These are phyloP conservation scores for Ptychochromis oligacanthus DNA, from an alignment of 2,113 vertebrate species.

Conservation along the genomic window DNA sequence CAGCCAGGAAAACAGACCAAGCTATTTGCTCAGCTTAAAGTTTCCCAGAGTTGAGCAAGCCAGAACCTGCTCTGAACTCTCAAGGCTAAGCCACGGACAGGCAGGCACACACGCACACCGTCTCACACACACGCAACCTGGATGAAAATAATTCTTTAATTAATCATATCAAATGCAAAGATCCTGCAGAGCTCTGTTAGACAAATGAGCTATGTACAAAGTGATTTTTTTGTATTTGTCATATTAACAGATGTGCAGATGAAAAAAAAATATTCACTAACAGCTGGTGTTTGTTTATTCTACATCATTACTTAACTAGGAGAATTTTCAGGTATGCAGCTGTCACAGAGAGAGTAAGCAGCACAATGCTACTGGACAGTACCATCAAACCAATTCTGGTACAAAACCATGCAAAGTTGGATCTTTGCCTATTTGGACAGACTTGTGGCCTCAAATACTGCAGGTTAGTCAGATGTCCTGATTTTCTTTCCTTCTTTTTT, in stretches of 20 bases:
- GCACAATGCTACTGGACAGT: background rate
- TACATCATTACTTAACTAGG: background rate
- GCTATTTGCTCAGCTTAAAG: slow-evolving; percentile 81
- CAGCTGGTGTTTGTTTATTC: slow-evolving; percentile 19
- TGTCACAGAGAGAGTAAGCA: background rate
- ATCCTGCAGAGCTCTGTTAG: slow-evolving; percentile 7
- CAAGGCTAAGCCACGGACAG: slow-evolving; percentile 53
- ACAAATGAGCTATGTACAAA: background rate
- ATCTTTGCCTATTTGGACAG: background rate
- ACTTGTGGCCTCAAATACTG: background rate
- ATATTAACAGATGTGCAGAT: slow-evolving; percentile 6
- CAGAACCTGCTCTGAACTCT: slow-evolving; percentile 79
- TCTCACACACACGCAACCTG: slow-evolving; percentile 53
- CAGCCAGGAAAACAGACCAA: slow-evolving; percentile 75
- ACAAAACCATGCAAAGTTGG: background rate
- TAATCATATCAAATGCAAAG: slow-evolving; percentile 46
- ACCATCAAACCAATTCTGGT: background rate
- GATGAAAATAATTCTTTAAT: slow-evolving; percentile 45
- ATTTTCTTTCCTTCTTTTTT: background rate
- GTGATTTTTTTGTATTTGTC: background rate
- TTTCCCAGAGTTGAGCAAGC: slow-evolving; percentile 82
- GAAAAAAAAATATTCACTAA: background rate
- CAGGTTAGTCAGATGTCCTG: background rate
- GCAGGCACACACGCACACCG: slow-evolving; percentile 59
- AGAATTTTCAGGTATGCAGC: background rate